phyloP scores from a whole-genome alignment of 2,888 invertebrate genomes.

The Gandaritis pyraliata region DNA sequence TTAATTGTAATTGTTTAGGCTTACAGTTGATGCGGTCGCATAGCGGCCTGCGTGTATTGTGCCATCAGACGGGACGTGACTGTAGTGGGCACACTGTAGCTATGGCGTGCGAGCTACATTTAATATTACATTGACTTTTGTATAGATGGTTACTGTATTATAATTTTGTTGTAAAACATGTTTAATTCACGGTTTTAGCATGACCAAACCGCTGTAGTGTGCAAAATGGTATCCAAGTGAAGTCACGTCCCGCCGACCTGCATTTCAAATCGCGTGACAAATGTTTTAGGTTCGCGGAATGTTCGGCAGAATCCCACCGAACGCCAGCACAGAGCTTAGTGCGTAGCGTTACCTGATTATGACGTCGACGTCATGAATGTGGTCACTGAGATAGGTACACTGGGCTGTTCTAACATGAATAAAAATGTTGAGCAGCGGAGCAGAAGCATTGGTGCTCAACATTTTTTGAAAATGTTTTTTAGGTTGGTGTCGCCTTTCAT shows the following conservation, averaged over 20 bases:
- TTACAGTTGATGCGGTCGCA: conserved; percentile 69
- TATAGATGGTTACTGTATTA: too few species aligned
- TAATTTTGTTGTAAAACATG: not conserved
- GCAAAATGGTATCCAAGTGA: not conserved
- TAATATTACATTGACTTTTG: too few species aligned
- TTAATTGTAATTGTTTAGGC: conserved; percentile 68
- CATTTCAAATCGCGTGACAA: conserved; percentile 72
- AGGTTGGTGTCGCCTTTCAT: too few species aligned
- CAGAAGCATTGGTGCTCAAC: not conserved
- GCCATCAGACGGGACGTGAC: conserved; percentile 60
- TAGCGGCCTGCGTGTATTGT: conserved; percentile 68
- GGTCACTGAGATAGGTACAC: conserved; percentile 42
- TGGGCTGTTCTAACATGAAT: too few species aligned
- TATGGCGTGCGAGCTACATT: too few species aligned
- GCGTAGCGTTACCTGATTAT: conserved; percentile 79
- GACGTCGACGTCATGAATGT: conserved; percentile 52
- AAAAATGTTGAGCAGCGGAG: too few species aligned
- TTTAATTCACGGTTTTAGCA: too few species aligned
- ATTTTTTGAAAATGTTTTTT: not conserved
- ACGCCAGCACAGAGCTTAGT: conserved; percentile 58
- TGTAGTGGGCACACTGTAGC: not conserved
- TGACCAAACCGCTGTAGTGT: not conserved
- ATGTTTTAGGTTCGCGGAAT: conserved; percentile 69
- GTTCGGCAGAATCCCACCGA: conserved; percentile 78
- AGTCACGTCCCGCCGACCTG: conserved; percentile 42